A percentile compares a stretch with the other conserved stretches of the same genome.
phyloP scores from a whole-genome alignment of 2,113 vertebrate genomes.

The Centropus bengalensis region DNA sequence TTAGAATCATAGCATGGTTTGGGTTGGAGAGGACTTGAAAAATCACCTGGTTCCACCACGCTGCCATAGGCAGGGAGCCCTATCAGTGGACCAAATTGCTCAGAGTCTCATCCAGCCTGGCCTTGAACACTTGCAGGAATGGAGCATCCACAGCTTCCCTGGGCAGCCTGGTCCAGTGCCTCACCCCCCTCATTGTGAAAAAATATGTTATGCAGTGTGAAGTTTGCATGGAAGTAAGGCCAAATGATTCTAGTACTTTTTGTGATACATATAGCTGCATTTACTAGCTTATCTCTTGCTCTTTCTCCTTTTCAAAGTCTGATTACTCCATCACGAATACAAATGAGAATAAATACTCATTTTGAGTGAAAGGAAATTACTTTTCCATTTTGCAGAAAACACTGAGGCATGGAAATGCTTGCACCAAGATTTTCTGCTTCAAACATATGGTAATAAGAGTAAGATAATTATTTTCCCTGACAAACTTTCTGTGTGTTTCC shows the following conservation, averaged over 20 bases:
- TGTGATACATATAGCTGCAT: not conserved
- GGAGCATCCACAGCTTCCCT: too few species aligned
- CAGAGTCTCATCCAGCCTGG: too few species aligned
- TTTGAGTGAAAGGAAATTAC: not conserved
- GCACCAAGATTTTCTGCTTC: not conserved
- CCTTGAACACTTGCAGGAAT: too few species aligned
- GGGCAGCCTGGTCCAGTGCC: too few species aligned
- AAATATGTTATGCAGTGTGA: not conserved
- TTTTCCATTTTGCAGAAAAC: slow-evolving; percentile 11
- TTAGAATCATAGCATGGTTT: too few species aligned
- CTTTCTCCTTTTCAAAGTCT: not conserved
- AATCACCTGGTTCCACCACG: too few species aligned
- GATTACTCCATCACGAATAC: not conserved
- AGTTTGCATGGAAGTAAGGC: not conserved
- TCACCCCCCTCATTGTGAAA: too few species aligned
- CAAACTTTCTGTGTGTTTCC: not conserved
- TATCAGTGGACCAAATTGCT: too few species aligned
- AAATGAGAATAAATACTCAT: not conserved
- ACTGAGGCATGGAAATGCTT: not conserved
- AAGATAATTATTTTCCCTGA: slow-evolving; percentile 41
- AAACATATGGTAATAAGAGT: not conserved
- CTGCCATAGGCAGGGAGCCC: too few species aligned
- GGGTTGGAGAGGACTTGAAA: too few species aligned
- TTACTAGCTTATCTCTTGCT: not conserved
- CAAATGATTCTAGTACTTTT: not conserved